A percentile compares a stretch with the other conserved stretches of the same genome.
phyloP scores from a whole-genome alignment of 2,113 vertebrate genomes.

The Dasypus novemcinctus region DNA sequence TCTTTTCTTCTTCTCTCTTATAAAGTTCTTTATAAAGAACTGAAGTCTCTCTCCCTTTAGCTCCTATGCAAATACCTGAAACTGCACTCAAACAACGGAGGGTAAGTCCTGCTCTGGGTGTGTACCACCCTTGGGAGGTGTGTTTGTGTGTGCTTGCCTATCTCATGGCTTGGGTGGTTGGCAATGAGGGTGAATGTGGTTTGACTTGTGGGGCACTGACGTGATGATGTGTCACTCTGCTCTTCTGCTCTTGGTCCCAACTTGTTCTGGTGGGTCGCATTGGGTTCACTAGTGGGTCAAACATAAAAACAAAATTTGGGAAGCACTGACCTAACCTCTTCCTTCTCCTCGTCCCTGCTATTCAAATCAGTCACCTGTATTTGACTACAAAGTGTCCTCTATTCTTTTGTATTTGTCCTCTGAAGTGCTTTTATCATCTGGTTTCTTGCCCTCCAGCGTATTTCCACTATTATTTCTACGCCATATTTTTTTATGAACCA shows the following conservation, averaged over 20 bases:
- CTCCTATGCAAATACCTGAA: not conserved
- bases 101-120: not conserved
- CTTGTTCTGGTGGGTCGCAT: not conserved
- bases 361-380: not conserved
- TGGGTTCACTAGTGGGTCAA: not conserved
- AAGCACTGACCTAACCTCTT: not conserved
- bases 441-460: not conserved
- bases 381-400: not conserved
- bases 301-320: not conserved
- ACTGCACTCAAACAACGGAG: not conserved
- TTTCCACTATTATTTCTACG: not conserved
- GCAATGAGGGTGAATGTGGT: accelerated
- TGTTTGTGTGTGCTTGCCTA: not conserved
- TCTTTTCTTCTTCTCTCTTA: too few species aligned
- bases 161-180: not conserved
- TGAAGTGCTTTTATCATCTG: not conserved
- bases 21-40: not conserved
- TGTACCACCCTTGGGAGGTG: not conserved
- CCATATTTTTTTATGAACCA: not conserved
- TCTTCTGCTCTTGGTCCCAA: not conserved
- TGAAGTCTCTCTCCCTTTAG: not conserved
- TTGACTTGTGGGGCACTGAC: not conserved
- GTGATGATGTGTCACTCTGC: not conserved
- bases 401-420: not conserved
- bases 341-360: not conserved